Evolutionary conservation across 2,113 vertebrate species (phyloP), one percentile per base, ranked within the genome.

Genomic region (Sander vitreus): DNA sequence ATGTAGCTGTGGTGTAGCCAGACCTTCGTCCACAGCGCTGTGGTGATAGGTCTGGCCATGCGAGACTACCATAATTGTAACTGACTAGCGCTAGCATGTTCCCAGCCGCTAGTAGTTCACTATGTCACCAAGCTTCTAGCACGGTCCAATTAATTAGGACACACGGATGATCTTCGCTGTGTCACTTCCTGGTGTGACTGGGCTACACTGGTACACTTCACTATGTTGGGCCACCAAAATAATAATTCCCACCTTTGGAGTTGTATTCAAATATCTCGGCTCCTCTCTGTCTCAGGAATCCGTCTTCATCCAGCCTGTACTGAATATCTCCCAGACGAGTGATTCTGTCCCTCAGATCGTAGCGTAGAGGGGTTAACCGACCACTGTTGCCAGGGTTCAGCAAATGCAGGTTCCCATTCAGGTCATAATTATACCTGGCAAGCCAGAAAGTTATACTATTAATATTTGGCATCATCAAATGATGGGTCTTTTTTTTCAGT

Each of bases 211-310:
- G n/a, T n/a, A n/a, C n/a, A n/a, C n/a, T n/a, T n/a, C n/a, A n/a
- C 11, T 57, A 43, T 15, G 62, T n/a, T 58, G 25, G 25, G 12
- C 8, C 4, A 57, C 2, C 13, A 18, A 43, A 1, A 54, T 10
- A 36, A 18, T 21, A 9, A 23, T 67, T 53, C 76, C 4, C 5
- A 94, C 93, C 98, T 92, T 99, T 99, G 72, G 98, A 99, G 86
- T 98, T 99, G 85, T 99, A 99, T 65, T 99, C 98, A 86, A 99
- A 99, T 88, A 99, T 97, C 79, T 99, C 98, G 0, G 97, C 96
- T 58, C 98, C 98, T 73, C 98, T 94, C 82, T 99, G 98, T 15
- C 97, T 95, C 69, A 99, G 93, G 90, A 99, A 99, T 1, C 98
- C 98, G 0, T 99, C 98, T 80, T 99, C 98, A 36, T 99, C 98